Base-by-base conservation (phyloP, 2,888 invertebrate genomes). In the Itoplectis maculator region DNA sequence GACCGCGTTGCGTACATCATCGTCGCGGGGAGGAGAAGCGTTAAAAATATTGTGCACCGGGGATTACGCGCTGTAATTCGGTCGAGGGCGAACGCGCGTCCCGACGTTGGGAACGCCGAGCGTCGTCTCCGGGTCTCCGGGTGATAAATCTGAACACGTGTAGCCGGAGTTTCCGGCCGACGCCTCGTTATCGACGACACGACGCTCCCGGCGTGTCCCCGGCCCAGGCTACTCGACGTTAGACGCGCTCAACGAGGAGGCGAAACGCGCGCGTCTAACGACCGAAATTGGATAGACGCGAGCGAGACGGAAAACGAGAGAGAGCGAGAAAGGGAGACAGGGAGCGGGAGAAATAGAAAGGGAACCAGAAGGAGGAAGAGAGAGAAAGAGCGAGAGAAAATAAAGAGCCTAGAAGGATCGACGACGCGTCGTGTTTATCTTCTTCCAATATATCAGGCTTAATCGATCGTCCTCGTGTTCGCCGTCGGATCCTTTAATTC, bases 111-210 rank as follows among this genome's bases (percentile, higher is more conserved):
- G 49, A 23, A 56, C 51, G 18, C 11, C 40, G 61, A 65, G 75
- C 35, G 79, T 42, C 37, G 54, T 54, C 54, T 23, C 56, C 4
- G n/a, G 35, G 51, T 69, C n/a, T n/a, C n/a, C 78, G 79, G 85
- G 84, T 84, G 84, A 85, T 84, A 86, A 85, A 86, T 86, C 84
- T 83, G 80, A 85, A 86, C 86, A 86, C 85, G 85, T 86, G 86
- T 86, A 86, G 78, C 74, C n/a, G n/a, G 73, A 85, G 86, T 85
- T 85, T 86, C 85, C 86, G 84, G 86, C 77, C 85, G 82, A 79
- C 82, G 84, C 72, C 86, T 86, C 86, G 86, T 86, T 86, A 86
- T 86, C 85, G 85, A 78, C 80, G 80, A 82, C 81, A 83, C 84
- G 83, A 83, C 79, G 79, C 70, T 69, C 76, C 61, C n/a, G n/a